Evolutionary conservation across 1,140 invertebrate species (phyloP), one percentile per base, ranked within the genome.

Genomic region (Euglossa dilemma): DNA sequence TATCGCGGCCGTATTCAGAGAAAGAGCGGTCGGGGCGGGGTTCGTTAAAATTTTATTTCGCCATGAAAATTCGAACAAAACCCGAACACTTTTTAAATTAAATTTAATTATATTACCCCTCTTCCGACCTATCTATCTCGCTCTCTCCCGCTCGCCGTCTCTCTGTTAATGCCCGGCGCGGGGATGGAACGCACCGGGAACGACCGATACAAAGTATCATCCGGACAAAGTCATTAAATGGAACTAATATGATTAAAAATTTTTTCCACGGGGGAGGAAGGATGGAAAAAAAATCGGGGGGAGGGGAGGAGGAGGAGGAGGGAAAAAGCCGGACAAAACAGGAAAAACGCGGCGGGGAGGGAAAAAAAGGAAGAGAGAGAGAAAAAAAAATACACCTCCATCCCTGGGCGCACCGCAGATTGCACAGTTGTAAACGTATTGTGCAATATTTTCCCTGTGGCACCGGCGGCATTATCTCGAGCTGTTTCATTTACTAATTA

Each of bases 401-500:
- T 66, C 16, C 25, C 23, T 28, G 43, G n/a, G 52, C 64, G 74
- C 50, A 84, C 50, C 73, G 63, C 71, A 85, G 86, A 85, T 85
- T 80, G 79, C 86, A 45, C 71, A 66, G 74, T 85, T 70, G 52
- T 85, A 88, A 73, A 82, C 64, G 66, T 75, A 88, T 88, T 75
- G 83, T 72, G 71, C 79, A 87, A 90, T 76, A 90, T 91, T 84
- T 88, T 90, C 80, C 67, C 85, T n/a, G 79, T 75, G 70, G 80
- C 74, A 83, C 59, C 81, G 80, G 80, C 86, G 84, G 84, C 87
- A 90, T 90, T 89, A 87, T 86, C 87, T 90, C 85, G 80, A 85
- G 84, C 89, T 88, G 85, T 89, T 92, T 91, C 89, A 85, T 90
- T 92, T 89, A 88, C 90, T 93, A 93, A 93, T 93, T 93, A 93